Evolutionary conservation across 2,797 vertebrate species (phyloP).

Genomic region (Crenuchus spilurus): DNA sequence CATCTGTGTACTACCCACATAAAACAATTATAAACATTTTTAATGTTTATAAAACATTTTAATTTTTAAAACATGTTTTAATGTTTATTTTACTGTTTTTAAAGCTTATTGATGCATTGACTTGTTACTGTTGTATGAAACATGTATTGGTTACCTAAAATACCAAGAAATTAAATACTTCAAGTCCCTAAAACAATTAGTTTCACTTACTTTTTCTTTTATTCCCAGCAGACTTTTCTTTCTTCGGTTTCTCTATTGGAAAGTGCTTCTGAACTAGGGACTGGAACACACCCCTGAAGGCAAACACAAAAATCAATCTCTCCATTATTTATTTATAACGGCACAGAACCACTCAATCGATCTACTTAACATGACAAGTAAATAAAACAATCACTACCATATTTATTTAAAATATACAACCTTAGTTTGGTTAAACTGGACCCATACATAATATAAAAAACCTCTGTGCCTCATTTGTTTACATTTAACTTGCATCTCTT

Average conservation of each 20-base stretch:
- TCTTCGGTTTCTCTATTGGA: constrained; percentile 92
- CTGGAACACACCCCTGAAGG: constrained; percentile 90
- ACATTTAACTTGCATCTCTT: no score
- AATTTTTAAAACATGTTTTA: no score
- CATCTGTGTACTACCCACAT: not conserved
- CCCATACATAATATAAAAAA: no score
- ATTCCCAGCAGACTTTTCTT: constrained; percentile 86
- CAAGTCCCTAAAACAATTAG: not conserved
- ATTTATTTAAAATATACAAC: not conserved
- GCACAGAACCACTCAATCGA: not conserved
- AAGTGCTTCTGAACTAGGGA: constrained; percentile 96
- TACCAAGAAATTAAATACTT: not conserved
- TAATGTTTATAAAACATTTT: no score
- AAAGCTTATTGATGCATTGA: no score
- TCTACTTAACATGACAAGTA: not conserved
- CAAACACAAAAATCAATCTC: not conserved
- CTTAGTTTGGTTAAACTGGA: no score
- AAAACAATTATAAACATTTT: not conserved
- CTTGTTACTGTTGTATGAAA: no score
- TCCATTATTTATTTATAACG: not conserved
- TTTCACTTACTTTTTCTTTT: constrained; percentile 87
- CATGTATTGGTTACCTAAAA: no score
- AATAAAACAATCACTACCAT: not conserved
- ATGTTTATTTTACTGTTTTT: no score
- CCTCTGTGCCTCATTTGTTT: no score